These are phyloP conservation scores for Xanthia icteritia DNA, from an alignment of 2,888 invertebrate species.

Conservation along the genomic window DNA sequence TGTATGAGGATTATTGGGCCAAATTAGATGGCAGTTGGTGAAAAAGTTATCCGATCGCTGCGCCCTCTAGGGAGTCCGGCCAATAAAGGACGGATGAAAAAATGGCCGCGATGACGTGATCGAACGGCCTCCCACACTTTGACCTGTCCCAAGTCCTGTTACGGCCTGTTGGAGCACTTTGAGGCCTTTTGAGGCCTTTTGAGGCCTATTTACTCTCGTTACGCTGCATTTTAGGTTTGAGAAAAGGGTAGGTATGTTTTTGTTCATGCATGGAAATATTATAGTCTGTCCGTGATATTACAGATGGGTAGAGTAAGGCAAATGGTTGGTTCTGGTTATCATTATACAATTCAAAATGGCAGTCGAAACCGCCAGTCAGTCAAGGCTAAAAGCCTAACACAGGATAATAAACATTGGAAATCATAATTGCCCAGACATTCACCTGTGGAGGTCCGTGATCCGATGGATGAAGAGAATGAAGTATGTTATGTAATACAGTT, in stretches of 20 bases:
- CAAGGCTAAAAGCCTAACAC: neutral
- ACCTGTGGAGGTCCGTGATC: neutral
- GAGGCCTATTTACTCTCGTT: conserved; percentile 41
- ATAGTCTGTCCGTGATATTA: neutral
- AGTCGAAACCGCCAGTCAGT: neutral
- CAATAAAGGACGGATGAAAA: conserved; percentile 63
- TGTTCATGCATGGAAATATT: conserved; percentile 30
- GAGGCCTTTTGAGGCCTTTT: conserved; percentile 26
- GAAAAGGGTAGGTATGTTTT: conserved; percentile 16
- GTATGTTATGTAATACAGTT: neutral
- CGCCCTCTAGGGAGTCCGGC: conserved; percentile 62
- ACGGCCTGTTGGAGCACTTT: conserved; percentile 30
- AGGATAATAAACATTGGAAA: neutral
- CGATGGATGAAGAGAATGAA: neutral
- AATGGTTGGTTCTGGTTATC: neutral
- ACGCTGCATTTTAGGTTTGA: conserved; percentile 39
- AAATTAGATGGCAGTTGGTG: conserved; percentile 83
- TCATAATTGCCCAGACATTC: neutral
- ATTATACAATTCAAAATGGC: neutral
- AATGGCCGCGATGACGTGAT: conserved; percentile 61
- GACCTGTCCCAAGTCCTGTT: conserved; percentile 35
- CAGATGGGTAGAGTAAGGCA: neutral
- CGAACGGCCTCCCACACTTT: conserved; percentile 36
- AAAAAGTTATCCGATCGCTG: conserved; percentile 66
- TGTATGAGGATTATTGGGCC: conserved; percentile 80